Evolutionary conservation across 2,888 invertebrate species (phyloP).

Genomic region (Pardosa pseudoannulata): DNA sequence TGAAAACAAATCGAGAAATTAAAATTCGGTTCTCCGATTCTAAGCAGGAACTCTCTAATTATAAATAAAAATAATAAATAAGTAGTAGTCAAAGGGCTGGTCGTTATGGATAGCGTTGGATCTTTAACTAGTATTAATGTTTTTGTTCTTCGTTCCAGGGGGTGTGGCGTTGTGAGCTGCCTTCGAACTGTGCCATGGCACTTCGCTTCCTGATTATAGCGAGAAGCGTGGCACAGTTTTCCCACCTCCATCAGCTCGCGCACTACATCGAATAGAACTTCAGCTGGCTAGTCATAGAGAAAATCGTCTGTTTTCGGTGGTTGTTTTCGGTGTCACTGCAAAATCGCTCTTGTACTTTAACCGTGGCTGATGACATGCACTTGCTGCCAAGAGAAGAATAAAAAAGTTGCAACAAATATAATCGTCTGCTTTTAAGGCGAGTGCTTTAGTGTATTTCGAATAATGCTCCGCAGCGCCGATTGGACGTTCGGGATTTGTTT

Average conservation of each 20-base stretch:
- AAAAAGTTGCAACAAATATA: constrained; percentile 8
- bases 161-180: constrained; percentile 49
- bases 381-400: neutral
- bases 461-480: neutral
- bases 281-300: neutral
- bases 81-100: neutral
- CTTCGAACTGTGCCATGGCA: constrained; percentile 50
- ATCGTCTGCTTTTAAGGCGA: neutral
- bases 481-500: constrained; percentile 2
- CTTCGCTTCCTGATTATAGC: constrained; percentile 57
- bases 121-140: constrained; percentile 24
- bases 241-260: constrained; percentile 6
- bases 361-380: neutral
- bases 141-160: constrained; percentile 33
- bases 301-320: neutral
- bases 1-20: too few species aligned
- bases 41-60: neutral
- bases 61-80: neutral
- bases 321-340: neutral
- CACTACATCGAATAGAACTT: constrained; percentile 38
- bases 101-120: neutral
- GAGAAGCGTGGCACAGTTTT: constrained; percentile 64
- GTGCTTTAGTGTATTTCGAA: neutral
- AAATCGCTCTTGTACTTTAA: constrained; percentile 5
- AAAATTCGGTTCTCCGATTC: too few species aligned